Base-by-base conservation (phyloP, 2,888 invertebrate species). In the Lepidocyrtinus sp. region DNA sequence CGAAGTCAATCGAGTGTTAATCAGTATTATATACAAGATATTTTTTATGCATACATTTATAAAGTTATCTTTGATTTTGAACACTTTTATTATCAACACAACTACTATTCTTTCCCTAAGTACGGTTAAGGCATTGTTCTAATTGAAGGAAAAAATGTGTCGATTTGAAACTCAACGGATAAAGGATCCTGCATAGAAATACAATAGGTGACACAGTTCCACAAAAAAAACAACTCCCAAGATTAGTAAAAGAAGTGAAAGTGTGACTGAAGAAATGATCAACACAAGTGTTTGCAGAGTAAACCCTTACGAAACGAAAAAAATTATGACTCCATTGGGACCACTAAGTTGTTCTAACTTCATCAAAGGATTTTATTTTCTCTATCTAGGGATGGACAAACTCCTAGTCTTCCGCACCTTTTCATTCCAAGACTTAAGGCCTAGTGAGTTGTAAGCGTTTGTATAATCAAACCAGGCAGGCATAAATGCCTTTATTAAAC, bases 181-280 rank as follows among this genome's bases (percentile, higher is more conserved):
- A n/a, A n/a, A n/a, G n/a, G n/a, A n/a, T n/a, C n/a, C n/a, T n/a
- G n/a, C n/a, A n/a, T n/a, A n/a, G n/a, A n/a, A n/a, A n/a, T n/a
- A n/a, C n/a, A n/a, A n/a, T n/a, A n/a, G n/a, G n/a, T n/a, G n/a
- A n/a, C n/a, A n/a, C n/a, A n/a, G n/a, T n/a, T n/a, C n/a, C n/a
- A n/a, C n/a, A n/a, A n/a, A n/a, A n/a, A n/a, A n/a, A n/a, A n/a
- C n/a, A n/a, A n/a, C n/a, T n/a, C n/a, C n/a, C n/a, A n/a, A n/a
- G n/a, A n/a, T n/a, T n/a, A n/a, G n/a, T 21, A 63, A 50, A 12
- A 64, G 64, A 59, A 50, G 62, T 63, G 50, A 69, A 70, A 24
- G 50, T 59, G 64, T 64, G 46, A 27, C 61, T 69, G 59, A 27
- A 55, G 69, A 76, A 63, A 36, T 36, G 36, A 36, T 36, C 5